Base-by-base conservation (phyloP, 2,113 vertebrate genomes). In the Chascanopsetta lugubris region DNA sequence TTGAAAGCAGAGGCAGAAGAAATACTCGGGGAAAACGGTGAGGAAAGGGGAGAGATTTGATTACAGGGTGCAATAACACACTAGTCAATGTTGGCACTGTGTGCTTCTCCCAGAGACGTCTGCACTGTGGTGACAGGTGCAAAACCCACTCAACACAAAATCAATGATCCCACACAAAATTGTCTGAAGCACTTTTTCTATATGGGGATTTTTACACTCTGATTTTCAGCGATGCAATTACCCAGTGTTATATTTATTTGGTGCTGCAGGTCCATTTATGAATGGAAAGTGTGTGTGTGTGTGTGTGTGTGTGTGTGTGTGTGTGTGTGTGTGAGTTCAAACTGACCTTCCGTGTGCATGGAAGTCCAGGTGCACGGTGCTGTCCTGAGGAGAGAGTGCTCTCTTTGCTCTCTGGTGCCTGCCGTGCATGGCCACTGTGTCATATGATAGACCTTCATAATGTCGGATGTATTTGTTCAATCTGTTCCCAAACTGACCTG, bases 361-460 rank as follows among this genome's bases (percentile, higher is more conserved):
- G 54, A 99, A 98, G 90, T 98, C 93, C 57, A 99, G 89, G 32
- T 88, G 93, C 81, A 99, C 72, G 45, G 93, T 94, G 80, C 86
- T 93, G 66, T 97, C 96, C 49, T 97, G 91, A 2, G 95, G 93
- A 0, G 91, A 93, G 2, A 96, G 55, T 4, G 97, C 93, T 90
- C 97, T 93, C 91, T 95, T 99, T 91, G 95, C 96, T 93, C 97
- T 94, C 93, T 98, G 96, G 93, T 99, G 97, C 88, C 93, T 95
- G 91, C 89, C 94, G 92, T 99, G 96, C 90, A 99, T 91, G 67
- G 88, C 89, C 65, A 94, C 92, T 69, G 93, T 93, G 82, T 95
- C 92, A 0, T 98, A 99, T 24, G 95, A 95, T 62, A 99, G 90
- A 69, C 95, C 97, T 90, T 99, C 97, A 91, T 97, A 98, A 90